Conservation (phyloP, 2,113 vertebrate species). For the Stegastes partitus region DNA sequence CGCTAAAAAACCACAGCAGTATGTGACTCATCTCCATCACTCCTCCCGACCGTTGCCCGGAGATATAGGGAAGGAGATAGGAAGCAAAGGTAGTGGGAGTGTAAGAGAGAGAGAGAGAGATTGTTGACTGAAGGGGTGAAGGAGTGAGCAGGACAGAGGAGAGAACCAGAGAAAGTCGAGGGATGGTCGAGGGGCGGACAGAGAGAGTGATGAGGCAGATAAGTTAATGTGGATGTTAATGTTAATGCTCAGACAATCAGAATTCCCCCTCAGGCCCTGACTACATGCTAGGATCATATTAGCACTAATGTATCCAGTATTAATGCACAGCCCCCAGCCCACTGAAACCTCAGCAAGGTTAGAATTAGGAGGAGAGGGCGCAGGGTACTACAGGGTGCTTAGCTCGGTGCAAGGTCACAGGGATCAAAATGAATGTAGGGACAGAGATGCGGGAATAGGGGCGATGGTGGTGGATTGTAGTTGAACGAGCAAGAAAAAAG, state of each 20-base stretch:
- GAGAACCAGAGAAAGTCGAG: conserved; percentile 20
- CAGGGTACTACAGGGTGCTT: conserved; percentile 11
- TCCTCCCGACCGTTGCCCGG: conserved; percentile 64
- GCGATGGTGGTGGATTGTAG: conserved; percentile 1
- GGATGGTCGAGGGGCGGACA: conserved; percentile 35
- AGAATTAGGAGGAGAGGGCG: conserved; percentile 51
- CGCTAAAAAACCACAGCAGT: conserved; percentile 50
- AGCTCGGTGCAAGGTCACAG: conserved; percentile 58
- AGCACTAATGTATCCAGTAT: conserved; percentile 78
- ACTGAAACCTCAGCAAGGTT: conserved; percentile 69
- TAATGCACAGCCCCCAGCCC: conserved; percentile 67
- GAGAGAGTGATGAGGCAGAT: conserved; percentile 68
- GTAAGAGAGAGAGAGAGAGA: conserved; percentile 32
- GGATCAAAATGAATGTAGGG: conserved; percentile 19
- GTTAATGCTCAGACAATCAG: conserved; percentile 82
- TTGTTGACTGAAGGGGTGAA: conserved; percentile 52
- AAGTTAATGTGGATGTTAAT: conserved; percentile 81
- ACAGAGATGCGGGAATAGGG: conserved; percentile 13
- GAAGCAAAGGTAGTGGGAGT: conserved; percentile 26
- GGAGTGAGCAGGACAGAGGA: conserved; percentile 6
- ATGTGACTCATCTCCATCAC: conserved; percentile 77
- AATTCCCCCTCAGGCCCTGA: conserved; percentile 72
- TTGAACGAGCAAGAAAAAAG: conserved; percentile 11
- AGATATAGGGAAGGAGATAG: conserved; percentile 69
- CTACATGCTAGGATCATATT: conserved; percentile 82